Conservation (phyloP, 2,797 vertebrate genomes). For the Rhinogobio ventralis region DNA sequence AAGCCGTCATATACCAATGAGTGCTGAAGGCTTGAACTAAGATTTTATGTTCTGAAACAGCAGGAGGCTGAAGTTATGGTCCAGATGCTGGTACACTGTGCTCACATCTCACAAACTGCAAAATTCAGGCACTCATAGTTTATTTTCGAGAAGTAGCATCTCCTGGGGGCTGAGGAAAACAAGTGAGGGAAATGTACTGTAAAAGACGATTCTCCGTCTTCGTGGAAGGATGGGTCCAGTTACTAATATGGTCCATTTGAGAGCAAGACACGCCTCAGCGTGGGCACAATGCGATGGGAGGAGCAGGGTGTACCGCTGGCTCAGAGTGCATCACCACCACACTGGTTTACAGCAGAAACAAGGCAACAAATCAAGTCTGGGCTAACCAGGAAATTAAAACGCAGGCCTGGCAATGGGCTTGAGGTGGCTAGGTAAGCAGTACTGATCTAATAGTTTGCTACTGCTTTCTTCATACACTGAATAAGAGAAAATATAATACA, state of each 20-base stretch:
- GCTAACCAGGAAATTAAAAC: slow-evolving; percentile 33
- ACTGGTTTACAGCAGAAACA: slow-evolving; percentile 53
- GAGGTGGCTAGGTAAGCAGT: slow-evolving; percentile 51
- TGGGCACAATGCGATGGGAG: slow-evolving; percentile 37
- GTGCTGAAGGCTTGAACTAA: slow-evolving; percentile 42
- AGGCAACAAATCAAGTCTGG: slow-evolving; percentile 37
- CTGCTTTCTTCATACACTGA: slow-evolving; percentile 77
- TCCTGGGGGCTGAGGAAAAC: slow-evolving; percentile 44
- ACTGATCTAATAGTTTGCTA: slow-evolving; percentile 60
- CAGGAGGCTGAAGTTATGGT: slow-evolving; percentile 34
- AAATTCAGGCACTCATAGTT: slow-evolving; percentile 55
- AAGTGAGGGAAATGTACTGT: slow-evolving; percentile 44
- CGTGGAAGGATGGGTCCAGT: slow-evolving; percentile 47
- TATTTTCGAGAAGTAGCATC: slow-evolving; percentile 35
- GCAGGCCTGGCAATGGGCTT: slow-evolving; percentile 24
- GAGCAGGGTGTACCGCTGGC: slow-evolving; percentile 47
- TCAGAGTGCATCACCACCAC: slow-evolving; percentile 51
- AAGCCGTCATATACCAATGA: slow-evolving; percentile 27
- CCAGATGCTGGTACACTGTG: slow-evolving; percentile 51
- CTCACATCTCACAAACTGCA: slow-evolving; percentile 47
- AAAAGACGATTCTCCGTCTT: slow-evolving; percentile 17
- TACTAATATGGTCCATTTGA: slow-evolving; percentile 50
- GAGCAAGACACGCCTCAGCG: slow-evolving; percentile 21
- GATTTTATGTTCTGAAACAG: slow-evolving; percentile 33
- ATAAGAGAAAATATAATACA: slow-evolving; percentile 76